These are phyloP conservation scores for Cranoglanis bouderius DNA, from an alignment of 2,113 vertebrate species.

Conservation along the genomic window DNA sequence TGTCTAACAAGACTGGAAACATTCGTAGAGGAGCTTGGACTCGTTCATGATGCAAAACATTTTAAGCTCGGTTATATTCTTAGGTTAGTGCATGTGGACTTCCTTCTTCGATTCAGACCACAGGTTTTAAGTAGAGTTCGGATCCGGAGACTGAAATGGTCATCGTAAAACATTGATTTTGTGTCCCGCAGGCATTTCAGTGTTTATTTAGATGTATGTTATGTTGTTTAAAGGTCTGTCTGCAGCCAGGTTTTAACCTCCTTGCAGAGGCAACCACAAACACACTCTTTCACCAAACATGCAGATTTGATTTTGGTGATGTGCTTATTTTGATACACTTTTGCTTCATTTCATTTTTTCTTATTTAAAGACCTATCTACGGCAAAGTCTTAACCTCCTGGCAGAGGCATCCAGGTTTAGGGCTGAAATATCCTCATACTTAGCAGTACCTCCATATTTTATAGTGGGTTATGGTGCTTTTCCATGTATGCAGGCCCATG, in stretches of 20 bases:
- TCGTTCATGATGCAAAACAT: background rate
- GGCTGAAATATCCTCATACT: background rate
- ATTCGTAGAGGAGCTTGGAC: background rate
- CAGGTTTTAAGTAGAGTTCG: background rate
- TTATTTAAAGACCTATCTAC: background rate
- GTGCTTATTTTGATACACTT: background rate
- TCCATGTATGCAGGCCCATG: background rate
- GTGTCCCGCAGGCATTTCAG: background rate
- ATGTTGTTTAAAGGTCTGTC: background rate
- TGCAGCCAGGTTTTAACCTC: background rate
- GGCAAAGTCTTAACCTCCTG: background rate
- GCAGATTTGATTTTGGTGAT: background rate
- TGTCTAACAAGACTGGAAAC: background rate
- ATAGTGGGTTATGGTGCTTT: background rate
- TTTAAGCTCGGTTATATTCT: background rate
- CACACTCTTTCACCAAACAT: background rate
- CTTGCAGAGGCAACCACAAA: background rate
- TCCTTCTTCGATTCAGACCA: background rate
- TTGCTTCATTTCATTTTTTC: background rate
- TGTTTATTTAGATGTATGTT: background rate
- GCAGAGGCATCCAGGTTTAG: background rate
- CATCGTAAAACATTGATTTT: background rate
- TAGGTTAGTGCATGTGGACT: constrained; percentile 7
- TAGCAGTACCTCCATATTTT: background rate
- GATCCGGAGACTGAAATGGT: background rate